A percentile compares a stretch with the other conserved stretches of the same genome.
Evolutionary conservation across 2,113 vertebrate species (phyloP).

Genomic region (Donacobius atricapilla): DNA sequence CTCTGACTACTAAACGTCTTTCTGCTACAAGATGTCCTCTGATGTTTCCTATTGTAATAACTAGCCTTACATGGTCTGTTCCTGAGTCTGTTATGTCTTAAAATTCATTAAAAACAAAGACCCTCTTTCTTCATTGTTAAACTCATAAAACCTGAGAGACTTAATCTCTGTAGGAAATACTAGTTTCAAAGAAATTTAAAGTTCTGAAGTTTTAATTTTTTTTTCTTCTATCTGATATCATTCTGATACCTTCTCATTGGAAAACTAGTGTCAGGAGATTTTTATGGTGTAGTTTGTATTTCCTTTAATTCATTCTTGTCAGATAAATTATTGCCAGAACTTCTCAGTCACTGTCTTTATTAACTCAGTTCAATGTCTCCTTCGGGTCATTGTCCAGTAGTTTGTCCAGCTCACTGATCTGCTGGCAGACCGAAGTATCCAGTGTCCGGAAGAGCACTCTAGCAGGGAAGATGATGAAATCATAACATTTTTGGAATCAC

Average conservation of each 20-base stretch:
- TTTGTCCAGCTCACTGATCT: background rate
- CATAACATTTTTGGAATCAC: background rate
- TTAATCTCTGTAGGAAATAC: background rate
- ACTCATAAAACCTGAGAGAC: background rate
- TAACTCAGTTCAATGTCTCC: background rate
- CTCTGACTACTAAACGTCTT: background rate
- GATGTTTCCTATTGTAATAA: background rate
- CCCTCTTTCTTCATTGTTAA: background rate
- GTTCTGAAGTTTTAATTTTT: background rate
- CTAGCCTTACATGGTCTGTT: background rate
- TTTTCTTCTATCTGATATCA: background rate
- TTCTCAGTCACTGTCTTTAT: background rate
- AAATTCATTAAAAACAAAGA: background rate
- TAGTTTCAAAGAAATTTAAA: background rate
- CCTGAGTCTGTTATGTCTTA: background rate
- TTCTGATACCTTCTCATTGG: background rate
- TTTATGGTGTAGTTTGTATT: background rate
- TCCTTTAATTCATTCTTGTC: conserved; percentile 24
- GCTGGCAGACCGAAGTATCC: conserved; percentile 1
- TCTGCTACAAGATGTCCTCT: background rate
- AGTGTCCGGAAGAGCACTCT: background rate
- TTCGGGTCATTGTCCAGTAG: conserved; percentile 16
- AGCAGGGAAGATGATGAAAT: background rate
- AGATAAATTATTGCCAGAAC: conserved; percentile 33
- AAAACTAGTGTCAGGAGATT: background rate